These are phyloP conservation scores for Ormyrus thymus DNA, from an alignment of 2,888 invertebrate species.

Conservation along the genomic window DNA sequence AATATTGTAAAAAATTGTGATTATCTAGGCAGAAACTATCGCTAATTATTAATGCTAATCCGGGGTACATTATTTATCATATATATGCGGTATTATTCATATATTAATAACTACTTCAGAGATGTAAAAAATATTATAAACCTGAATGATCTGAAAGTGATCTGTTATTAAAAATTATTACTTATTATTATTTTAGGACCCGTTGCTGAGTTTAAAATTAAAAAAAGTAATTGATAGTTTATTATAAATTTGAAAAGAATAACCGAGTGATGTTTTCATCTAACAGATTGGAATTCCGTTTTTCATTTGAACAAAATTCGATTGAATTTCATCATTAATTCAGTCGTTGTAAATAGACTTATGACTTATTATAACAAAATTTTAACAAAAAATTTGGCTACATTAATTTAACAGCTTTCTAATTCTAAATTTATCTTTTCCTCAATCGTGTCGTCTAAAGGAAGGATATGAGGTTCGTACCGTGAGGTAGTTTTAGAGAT, in stretches of 20 bases:
- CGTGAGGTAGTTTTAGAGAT: constrained; percentile 65
- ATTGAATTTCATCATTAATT: background rate
- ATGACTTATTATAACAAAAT: constrained; percentile 17
- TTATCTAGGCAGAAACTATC: too few relatives aligned
- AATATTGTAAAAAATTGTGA: too few relatives aligned
- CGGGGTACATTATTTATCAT: too few relatives aligned
- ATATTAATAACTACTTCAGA: background rate
- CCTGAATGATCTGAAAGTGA: background rate
- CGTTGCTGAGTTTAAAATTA: constrained; percentile 66
- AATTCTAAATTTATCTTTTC: constrained; percentile 62
- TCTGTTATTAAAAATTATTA: constrained; percentile 22
- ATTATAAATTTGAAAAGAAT: constrained; percentile 49
- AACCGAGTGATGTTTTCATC: constrained; percentile 56
- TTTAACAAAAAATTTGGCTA: constrained; percentile 22
- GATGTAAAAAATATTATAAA: constrained; percentile 1
- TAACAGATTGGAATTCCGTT: constrained; percentile 41
- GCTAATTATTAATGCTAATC: too few relatives aligned
- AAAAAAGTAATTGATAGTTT: constrained; percentile 53
- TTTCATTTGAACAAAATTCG: constrained; percentile 1
- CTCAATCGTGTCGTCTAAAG: constrained; percentile 72
- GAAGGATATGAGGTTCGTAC: constrained; percentile 82
- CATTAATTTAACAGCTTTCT: constrained; percentile 39
- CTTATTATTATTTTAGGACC: constrained; percentile 67
- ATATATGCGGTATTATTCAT: too few relatives aligned
- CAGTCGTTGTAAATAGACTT: background rate